Conservation (phyloP, 2,888 invertebrate genomes). For the Clistopyga incitator region DNA sequence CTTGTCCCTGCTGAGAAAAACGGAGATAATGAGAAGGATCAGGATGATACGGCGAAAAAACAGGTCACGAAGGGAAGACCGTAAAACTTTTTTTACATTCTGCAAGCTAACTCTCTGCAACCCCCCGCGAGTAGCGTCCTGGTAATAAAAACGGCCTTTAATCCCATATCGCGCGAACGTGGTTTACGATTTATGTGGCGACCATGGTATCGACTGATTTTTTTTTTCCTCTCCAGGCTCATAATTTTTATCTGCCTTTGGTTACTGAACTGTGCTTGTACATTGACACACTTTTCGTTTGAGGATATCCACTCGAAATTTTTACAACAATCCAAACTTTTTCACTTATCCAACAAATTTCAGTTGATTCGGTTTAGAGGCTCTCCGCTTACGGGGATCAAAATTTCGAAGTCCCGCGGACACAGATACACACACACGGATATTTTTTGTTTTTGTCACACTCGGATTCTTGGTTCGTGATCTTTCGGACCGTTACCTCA, state of each 20-base stretch:
- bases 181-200: slow-evolving; percentile 41
- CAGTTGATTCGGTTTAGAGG: too few species aligned
- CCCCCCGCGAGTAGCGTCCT: slow-evolving; percentile 15
- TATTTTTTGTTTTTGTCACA: too few species aligned
- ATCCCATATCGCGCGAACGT: slow-evolving; percentile 52
- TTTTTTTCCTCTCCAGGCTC: slow-evolving; percentile 20
- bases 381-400: too few species aligned
- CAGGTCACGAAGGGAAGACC: slow-evolving; percentile 29
- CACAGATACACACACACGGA: too few species aligned
- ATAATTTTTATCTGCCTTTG: slow-evolving; percentile 4
- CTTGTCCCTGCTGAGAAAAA: not conserved
- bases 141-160: slow-evolving; percentile 53
- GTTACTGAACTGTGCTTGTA: not conserved
- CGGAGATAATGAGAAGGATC: slow-evolving; percentile 15
- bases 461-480: too few species aligned
- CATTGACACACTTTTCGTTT: not conserved
- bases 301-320: not conserved
- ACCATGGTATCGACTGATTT: slow-evolving; percentile 33
- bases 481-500: too few species aligned
- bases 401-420: too few species aligned
- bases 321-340: too few species aligned
- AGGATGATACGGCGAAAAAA: slow-evolving; percentile 24
- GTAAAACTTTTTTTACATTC: slow-evolving; percentile 49
- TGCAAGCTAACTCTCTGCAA: not conserved
- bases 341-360: not conserved